phyloP scores from a whole-genome alignment of 2,888 invertebrate genomes.

The Oscheius sp. region DNA sequence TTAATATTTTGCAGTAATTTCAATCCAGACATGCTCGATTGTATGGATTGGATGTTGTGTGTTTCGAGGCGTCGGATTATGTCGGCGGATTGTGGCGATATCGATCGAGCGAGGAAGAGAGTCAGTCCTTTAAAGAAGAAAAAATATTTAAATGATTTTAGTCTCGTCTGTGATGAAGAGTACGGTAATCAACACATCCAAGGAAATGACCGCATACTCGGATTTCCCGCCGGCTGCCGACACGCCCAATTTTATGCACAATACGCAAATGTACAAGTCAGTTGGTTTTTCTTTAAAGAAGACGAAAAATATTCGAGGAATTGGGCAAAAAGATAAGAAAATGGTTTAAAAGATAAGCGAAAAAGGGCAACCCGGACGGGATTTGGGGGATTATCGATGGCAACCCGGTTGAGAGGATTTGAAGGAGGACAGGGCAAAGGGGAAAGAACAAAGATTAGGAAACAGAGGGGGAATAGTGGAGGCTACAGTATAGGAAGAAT shows the following conservation, averaged over 20 bases:
- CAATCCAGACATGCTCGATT: conserved; percentile 49
- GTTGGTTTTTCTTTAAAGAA: background rate
- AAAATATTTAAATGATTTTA: conserved; percentile 29
- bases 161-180: conserved; percentile 73
- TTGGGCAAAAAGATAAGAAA: too few species aligned
- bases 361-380: too few species aligned
- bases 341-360: background rate
- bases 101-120: conserved; percentile 47
- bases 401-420: too few species aligned
- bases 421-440: too few species aligned
- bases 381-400: too few species aligned
- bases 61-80: conserved; percentile 72
- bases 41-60: conserved; percentile 72
- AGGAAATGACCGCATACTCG: conserved; percentile 74
- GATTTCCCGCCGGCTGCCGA: conserved; percentile 75
- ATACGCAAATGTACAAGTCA: conserved; percentile 51
- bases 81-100: conserved; percentile 73
- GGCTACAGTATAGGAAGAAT: too few species aligned
- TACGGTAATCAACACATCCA: conserved; percentile 74
- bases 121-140: background rate
- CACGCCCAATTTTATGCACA: conserved; percentile 61
- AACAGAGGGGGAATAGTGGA: too few species aligned
- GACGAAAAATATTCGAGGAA: conserved; percentile 6
- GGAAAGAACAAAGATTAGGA: too few species aligned
- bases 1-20: background rate